Evolutionary conservation across 2,797 vertebrate species (phyloP).

Genomic region (Sphenopsis melanotis): DNA sequence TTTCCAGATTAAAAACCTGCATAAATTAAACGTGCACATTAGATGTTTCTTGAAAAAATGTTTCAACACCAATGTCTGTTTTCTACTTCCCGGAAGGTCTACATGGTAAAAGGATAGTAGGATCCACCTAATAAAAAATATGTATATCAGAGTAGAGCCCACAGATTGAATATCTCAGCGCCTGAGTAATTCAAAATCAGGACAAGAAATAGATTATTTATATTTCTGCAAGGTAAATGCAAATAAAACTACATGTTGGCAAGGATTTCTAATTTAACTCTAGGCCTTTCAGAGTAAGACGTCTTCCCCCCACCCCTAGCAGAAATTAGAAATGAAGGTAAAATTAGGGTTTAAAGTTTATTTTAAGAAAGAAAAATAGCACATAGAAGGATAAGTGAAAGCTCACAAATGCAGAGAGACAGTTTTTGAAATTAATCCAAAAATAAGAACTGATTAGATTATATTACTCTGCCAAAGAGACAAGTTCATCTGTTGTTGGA

Average conservation of each 20-base stretch:
- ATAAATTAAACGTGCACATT: background rate
- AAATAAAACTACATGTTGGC: conserved; percentile 14
- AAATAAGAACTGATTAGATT: conserved; percentile 51
- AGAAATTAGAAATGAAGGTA: conserved; percentile 27
- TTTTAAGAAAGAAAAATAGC: conserved; percentile 50
- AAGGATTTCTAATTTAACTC: conserved; percentile 27
- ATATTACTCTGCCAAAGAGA: conserved; percentile 32
- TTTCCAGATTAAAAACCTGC: background rate
- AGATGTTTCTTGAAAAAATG: background rate
- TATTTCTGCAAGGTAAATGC: conserved; percentile 28
- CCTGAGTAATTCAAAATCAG: background rate
- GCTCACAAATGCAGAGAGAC: background rate
- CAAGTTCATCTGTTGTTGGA: conserved; percentile 49
- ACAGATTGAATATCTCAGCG: background rate
- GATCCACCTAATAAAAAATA: background rate
- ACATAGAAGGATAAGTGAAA: conserved; percentile 25
- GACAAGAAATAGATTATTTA: conserved; percentile 23
- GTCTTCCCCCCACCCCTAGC: background rate
- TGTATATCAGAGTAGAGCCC: background rate
- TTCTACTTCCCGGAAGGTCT: background rate
- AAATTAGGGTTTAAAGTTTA: conserved; percentile 32
- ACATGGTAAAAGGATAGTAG: background rate
- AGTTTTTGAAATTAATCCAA: conserved; percentile 61
- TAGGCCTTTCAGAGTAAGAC: conserved; percentile 9
- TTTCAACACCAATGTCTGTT: background rate